These are phyloP conservation scores for Oxystoma pomonae DNA, from an alignment of 2,888 invertebrate species.

Conservation along the genomic window DNA sequence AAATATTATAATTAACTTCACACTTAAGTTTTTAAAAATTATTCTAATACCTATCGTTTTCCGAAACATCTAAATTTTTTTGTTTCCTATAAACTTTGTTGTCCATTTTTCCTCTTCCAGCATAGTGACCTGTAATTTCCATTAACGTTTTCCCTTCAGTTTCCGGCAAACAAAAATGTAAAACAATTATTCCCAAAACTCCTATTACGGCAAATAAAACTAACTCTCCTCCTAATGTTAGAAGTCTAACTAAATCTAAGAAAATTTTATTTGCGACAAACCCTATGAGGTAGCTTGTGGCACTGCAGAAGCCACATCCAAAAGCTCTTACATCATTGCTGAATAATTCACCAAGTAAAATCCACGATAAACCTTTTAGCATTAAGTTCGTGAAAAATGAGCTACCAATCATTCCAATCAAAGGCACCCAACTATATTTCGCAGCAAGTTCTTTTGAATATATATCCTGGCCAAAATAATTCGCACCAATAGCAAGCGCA, in stretches of 20 bases:
- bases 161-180: slow-evolving; percentile 72
- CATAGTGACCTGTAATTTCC: slow-evolving; percentile 65
- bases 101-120: slow-evolving; percentile 11
- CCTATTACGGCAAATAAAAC: slow-evolving; percentile 63
- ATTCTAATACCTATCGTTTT: not conserved
- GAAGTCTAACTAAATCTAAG: slow-evolving; percentile 56
- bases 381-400: slow-evolving; percentile 68
- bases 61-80: slow-evolving; percentile 38
- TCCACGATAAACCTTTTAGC: slow-evolving; percentile 73
- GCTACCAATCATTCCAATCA: slow-evolving; percentile 59
- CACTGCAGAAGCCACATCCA: slow-evolving; percentile 69
- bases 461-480: slow-evolving; percentile 42
- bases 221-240: slow-evolving; percentile 69
- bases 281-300: slow-evolving; percentile 69
- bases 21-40: too few species aligned
- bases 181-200: slow-evolving; percentile 56
- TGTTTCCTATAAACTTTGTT: slow-evolving; percentile 10
- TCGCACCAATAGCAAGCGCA: slow-evolving; percentile 39
- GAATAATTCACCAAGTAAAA: slow-evolving; percentile 72
- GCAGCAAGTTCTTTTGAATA: slow-evolving; percentile 3
- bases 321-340: slow-evolving; percentile 64
- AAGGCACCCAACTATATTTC: slow-evolving; percentile 59
- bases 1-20: too few species aligned
- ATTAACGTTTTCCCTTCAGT: slow-evolving; percentile 73
- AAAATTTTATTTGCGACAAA: slow-evolving; percentile 74